phyloP scores from a whole-genome alignment of 2,797 vertebrate genomes.

The Enteromius radiatus region DNA sequence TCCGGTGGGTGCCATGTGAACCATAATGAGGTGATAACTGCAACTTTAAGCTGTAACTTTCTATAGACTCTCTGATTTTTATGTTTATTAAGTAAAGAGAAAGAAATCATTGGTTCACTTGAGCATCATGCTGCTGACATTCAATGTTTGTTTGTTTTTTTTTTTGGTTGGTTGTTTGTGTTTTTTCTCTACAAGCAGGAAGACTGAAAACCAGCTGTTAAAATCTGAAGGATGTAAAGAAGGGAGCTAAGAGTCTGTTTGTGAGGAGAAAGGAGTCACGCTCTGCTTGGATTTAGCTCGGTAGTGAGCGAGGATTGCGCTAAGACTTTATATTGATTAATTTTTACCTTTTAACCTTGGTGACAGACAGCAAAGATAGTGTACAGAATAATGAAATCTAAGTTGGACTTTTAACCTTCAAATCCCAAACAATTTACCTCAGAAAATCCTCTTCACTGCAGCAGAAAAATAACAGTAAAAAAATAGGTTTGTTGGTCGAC shows the following conservation, averaged over 20 bases:
- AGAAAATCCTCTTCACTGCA: conserved; percentile 20
- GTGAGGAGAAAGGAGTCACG: conserved; percentile 53
- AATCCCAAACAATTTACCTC: conserved; percentile 44
- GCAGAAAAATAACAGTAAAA: not conserved
- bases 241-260: conserved; percentile 41
- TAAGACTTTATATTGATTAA: conserved; percentile 63
- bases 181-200: not conserved
- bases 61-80: not conserved
- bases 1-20: not conserved
- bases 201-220: conserved; percentile 18
- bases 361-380: conserved; percentile 58
- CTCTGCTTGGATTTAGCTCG: conserved; percentile 47
- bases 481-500: not conserved
- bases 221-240: conserved; percentile 21
- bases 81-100: not conserved
- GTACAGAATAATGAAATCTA: conserved; percentile 25
- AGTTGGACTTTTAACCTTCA: conserved; percentile 50
- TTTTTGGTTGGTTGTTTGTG: too few relatives aligned
- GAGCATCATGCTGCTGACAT: not conserved
- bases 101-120: not conserved
- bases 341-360: conserved; percentile 72
- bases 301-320: conserved; percentile 49
- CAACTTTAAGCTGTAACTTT: not conserved
- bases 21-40: not conserved
- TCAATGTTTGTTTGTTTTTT: not conserved